These are phyloP conservation scores for Goniozus legneri DNA, from an alignment of 1,140 invertebrate species.

Conservation along the genomic window DNA sequence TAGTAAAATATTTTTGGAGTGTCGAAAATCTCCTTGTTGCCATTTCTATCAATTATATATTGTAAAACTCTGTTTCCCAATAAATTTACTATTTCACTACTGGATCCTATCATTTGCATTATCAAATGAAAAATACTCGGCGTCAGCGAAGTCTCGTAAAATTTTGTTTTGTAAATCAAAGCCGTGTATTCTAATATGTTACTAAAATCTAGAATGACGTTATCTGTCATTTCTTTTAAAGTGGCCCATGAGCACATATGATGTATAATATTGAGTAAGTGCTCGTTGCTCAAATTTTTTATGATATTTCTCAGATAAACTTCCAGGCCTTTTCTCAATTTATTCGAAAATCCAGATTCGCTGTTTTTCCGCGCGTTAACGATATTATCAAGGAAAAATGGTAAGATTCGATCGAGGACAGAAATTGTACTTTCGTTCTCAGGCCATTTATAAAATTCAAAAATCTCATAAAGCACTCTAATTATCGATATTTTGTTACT, in stretches of 20 bases:
- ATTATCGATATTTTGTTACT: constrained; percentile 27
- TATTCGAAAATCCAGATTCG: constrained; percentile 13
- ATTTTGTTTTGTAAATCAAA: constrained; percentile 41
- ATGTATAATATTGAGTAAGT: constrained; percentile 42
- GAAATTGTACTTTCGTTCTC: constrained; percentile 38
- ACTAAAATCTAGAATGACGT: constrained; percentile 48
- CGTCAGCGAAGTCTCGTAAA: constrained; percentile 46
- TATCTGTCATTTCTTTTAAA: constrained; percentile 33
- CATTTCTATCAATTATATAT: constrained; percentile 55
- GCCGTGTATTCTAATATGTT: constrained; percentile 54
- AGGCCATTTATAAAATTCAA: constrained; percentile 53
- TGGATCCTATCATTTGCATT: constrained; percentile 51
- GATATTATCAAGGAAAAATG: constrained; percentile 50
- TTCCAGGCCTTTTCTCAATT: constrained; percentile 37
- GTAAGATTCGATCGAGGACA: constrained; percentile 48
- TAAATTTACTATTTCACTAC: constrained; percentile 48
- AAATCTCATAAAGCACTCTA: constrained; percentile 50
- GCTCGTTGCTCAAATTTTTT: constrained; percentile 43
- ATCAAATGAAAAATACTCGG: constrained; percentile 49
- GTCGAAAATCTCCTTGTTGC: constrained; percentile 51
- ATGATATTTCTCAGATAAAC: constrained; percentile 49
- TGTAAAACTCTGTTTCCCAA: constrained; percentile 57
- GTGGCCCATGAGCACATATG: constrained; percentile 43
- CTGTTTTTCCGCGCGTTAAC: constrained; percentile 20
- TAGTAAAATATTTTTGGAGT: constrained; percentile 57